Evolutionary conservation across 1,140 invertebrate genomes (phyloP).

Genomic region (Drosophila virilis): DNA sequence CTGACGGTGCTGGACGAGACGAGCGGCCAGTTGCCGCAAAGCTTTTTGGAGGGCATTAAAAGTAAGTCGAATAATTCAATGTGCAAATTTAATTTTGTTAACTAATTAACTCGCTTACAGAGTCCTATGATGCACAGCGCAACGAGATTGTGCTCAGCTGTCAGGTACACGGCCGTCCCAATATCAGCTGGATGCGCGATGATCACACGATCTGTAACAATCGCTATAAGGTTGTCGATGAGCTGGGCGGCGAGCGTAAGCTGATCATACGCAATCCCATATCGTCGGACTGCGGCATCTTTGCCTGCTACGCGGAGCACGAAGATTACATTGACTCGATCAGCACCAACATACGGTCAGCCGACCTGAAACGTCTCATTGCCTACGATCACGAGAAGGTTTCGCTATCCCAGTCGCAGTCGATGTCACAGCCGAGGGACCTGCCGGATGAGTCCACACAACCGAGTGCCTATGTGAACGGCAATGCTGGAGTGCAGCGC

Average conservation of each 20-base stretch:
- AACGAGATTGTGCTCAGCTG: constrained; percentile 88
- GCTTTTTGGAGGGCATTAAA: constrained; percentile 61
- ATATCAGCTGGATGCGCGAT: constrained; percentile 89
- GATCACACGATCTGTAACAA: constrained; percentile 85
- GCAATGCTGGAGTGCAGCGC: constrained; percentile 83
- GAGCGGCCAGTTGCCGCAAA: constrained; percentile 53
- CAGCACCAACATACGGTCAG: constrained; percentile 60
- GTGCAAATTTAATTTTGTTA: neutral
- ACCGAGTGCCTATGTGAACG: constrained; percentile 46
- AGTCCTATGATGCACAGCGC: constrained; percentile 79
- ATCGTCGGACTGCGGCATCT: constrained; percentile 86
- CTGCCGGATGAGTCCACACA: neutral
- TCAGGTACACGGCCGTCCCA: constrained; percentile 86
- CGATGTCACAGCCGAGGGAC: constrained; percentile 4
- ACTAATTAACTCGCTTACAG: constrained; percentile 55
- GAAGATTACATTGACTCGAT: constrained; percentile 76
- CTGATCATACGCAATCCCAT: constrained; percentile 87
- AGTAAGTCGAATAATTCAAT: constrained; percentile 35
- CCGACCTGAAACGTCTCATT: constrained; percentile 72
- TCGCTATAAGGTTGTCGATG: constrained; percentile 86
- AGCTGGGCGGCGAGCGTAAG: constrained; percentile 87
- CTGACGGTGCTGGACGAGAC: constrained; percentile 86
- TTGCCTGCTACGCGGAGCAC: constrained; percentile 87
- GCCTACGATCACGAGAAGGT: constrained; percentile 32
- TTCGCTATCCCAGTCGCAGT: neutral